phyloP scores from a whole-genome alignment of 2,113 vertebrate genomes.

The Psittacus erithacus region DNA sequence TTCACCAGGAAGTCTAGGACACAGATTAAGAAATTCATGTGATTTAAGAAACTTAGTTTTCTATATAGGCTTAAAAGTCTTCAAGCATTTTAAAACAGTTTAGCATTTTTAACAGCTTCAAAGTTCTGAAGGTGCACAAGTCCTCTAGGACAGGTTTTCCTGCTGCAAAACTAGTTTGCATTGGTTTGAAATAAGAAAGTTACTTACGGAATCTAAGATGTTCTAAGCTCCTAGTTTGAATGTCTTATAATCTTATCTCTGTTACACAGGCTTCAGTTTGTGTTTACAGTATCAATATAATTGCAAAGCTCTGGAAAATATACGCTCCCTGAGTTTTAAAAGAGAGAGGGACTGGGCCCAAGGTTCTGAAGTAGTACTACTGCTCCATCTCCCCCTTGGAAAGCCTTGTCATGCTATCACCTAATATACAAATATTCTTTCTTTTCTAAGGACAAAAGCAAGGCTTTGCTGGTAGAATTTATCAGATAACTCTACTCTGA shows the following conservation, averaged over 20 bases:
- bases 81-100: not conserved
- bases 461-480: not conserved
- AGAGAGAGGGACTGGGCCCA: not conserved
- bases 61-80: not conserved
- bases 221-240: not conserved
- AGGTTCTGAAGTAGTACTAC: not conserved
- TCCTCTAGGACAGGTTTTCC: not conserved
- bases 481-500: not conserved
- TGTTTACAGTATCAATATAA: not conserved
- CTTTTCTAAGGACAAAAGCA: not conserved
- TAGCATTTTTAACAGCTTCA: not conserved
- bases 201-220: not conserved
- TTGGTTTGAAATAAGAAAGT: not conserved
- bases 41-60: not conserved
- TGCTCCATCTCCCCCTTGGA: not conserved
- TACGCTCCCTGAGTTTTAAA: not conserved
- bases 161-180: not conserved
- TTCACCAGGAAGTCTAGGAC: not conserved
- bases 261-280: not conserved
- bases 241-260: not conserved
- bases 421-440: not conserved
- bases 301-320: not conserved
- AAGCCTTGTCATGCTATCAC: not conserved
- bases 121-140: not conserved
- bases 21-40: not conserved